Evolutionary conservation across 2,113 vertebrate species (phyloP).

Genomic region (Dasyornis broadbenti): DNA sequence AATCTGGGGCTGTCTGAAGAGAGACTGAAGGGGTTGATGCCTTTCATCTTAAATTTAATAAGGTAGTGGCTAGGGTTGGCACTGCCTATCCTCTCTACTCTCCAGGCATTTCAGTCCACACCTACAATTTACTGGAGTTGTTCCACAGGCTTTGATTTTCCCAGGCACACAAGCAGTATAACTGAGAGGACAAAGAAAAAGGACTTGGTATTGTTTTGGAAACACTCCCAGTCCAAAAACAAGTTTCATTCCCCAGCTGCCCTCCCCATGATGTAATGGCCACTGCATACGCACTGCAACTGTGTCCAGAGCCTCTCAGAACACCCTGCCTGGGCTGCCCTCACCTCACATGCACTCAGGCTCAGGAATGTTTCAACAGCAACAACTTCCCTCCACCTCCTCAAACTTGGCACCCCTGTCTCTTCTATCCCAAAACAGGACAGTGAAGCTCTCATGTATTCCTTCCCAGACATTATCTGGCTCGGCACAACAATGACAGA

Average conservation of each 20-base stretch:
- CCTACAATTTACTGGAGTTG: constrained; percentile 52
- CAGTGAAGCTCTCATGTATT: not conserved
- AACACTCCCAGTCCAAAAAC: not conserved
- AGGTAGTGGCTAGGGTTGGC: constrained; percentile 40
- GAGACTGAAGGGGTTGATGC: not conserved
- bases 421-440: not conserved
- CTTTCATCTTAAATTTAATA: constrained; percentile 58
- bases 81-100: constrained; percentile 26
- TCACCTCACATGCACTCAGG: not conserved
- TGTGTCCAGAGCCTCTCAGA: not conserved
- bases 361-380: not conserved
- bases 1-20: not conserved
- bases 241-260: constrained; percentile 23
- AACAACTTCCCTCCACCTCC: constrained; percentile 14
- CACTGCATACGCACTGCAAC: accelerated
- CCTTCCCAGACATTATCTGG: not conserved
- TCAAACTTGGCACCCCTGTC: not conserved
- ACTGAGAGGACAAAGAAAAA: constrained; percentile 7
- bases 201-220: constrained; percentile 5
- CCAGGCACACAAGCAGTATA: constrained; percentile 39
- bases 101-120: constrained; percentile 62
- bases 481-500: not conserved
- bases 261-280: not conserved
- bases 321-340: not conserved
- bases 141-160: constrained; percentile 16